A percentile compares a stretch with the other conserved stretches of the same genome.
These are phyloP conservation scores for Athene noctua DNA, from an alignment of 2,113 vertebrate genomes.

Conservation along the genomic window DNA sequence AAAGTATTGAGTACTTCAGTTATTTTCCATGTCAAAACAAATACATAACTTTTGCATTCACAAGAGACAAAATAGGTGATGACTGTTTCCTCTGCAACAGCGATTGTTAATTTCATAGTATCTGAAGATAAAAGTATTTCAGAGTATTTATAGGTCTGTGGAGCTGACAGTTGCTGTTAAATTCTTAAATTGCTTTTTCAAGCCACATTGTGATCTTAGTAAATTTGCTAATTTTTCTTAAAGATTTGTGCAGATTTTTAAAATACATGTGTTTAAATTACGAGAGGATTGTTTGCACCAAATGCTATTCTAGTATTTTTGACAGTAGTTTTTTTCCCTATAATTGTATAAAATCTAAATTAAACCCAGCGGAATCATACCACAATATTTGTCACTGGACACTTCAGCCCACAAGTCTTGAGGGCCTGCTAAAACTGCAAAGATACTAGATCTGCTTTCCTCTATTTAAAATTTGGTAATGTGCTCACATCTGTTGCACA, in stretches of 20 bases:
- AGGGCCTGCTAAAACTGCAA: background rate
- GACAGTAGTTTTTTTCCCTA: background rate
- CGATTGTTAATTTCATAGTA: background rate
- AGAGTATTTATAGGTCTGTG: background rate
- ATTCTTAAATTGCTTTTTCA: conserved; percentile 25
- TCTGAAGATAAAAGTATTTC: background rate
- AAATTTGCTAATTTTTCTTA: conserved; percentile 16
- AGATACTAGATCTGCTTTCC: background rate
- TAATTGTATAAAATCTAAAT: background rate
- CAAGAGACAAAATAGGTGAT: background rate
- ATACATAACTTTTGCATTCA: conserved; percentile 47
- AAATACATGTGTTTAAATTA: background rate
- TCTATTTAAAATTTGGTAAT: background rate
- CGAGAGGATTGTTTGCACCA: background rate
- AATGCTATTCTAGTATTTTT: background rate
- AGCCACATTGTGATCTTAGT: background rate
- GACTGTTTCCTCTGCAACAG: conserved; percentile 3
- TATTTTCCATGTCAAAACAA: conserved; percentile 27
- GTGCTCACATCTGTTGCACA: background rate
- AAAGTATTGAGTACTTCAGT: conserved; percentile 12
- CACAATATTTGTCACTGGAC: background rate
- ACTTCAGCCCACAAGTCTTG: background rate
- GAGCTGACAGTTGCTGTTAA: background rate
- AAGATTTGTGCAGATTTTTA: background rate
- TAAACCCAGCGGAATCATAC: background rate